A percentile compares a stretch with the other conserved stretches of the same genome.
Evolutionary conservation across 2,888 invertebrate genomes (phyloP).

Genomic region (Sphecodes monilicornis): DNA sequence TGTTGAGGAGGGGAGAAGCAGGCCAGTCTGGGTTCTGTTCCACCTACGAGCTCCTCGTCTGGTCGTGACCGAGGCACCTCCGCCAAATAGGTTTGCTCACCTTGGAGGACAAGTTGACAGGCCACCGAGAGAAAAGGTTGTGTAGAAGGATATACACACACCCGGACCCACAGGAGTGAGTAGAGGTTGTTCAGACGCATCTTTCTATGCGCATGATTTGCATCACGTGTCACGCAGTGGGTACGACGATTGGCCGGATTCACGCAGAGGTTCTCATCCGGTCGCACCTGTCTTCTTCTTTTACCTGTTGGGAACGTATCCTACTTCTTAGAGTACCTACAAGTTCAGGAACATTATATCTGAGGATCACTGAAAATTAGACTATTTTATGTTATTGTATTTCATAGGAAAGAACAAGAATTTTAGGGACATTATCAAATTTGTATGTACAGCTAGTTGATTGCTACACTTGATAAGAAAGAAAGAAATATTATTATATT

Average conservation of each 20-base stretch:
- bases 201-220: slow-evolving; percentile 72
- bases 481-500: no score
- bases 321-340: neutral
- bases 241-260: slow-evolving; percentile 65
- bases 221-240: slow-evolving; percentile 71
- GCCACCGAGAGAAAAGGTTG: slow-evolving; percentile 58
- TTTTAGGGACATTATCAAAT: no score
- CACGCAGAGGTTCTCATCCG: slow-evolving; percentile 70
- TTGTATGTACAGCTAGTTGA: no score
- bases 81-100: slow-evolving; percentile 77
- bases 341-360: no score
- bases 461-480: no score
- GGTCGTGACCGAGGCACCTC: slow-evolving; percentile 70
- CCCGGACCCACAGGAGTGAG: slow-evolving; percentile 51
- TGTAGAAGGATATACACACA: slow-evolving; percentile 40
- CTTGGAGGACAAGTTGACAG: slow-evolving; percentile 78
- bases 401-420: no score
- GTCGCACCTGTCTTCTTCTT: neutral
- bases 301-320: neutral
- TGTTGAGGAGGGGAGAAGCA: slow-evolving; percentile 41
- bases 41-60: slow-evolving; percentile 63
- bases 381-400: no score
- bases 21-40: slow-evolving; percentile 64
- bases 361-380: no score
- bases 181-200: slow-evolving; percentile 58